Evolutionary conservation across 64 coral and sea anemone species (phyloP), one percentile per base, ranked within the genome.

Genomic region (Montipora foliosa): DNA sequence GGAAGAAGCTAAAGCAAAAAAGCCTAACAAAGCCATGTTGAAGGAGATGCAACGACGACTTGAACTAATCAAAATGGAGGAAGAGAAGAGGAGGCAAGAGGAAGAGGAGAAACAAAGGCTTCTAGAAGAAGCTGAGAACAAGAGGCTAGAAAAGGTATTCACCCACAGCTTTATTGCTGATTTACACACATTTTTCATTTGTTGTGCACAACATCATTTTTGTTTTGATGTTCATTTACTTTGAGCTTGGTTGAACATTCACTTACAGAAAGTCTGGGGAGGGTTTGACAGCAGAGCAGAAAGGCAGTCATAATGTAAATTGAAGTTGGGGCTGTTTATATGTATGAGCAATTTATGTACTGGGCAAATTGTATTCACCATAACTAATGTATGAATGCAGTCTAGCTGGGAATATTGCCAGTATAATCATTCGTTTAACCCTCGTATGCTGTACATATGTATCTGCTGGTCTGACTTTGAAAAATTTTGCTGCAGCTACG

Each of bases 11-110:
- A 99, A 99, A 92, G 49, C 67, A 37, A 96, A 96, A 77, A 96
- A 96, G 79, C 97, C 97, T 3, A 95, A 94, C n/a, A 96, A 94
- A 57, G 97, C 94, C 13, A 10, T 99, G 53, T 89, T 99, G 67
- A 99, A 99, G 79, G 94, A 99, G 67, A 99, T 99, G 97, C 97
- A 99, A 88, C 91, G 92, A 44, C 94, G 93, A 9, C 92, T 99
- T 16, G 94, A 99, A 68, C 88, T 94, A 24, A 46, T 95, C 2
- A 95, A 88, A 61, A 67, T 92, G 8, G 97, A 99, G 49, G 94
- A 99, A 71, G 97, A 99, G 79, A 74, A 89, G 10, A 11, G 79
- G 24, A 99, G 83, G 64, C 77, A 91, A 45, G 97, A 95, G 21
- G 97, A 99, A 44, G 97, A 99, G 71, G 94, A 94, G 19, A 94